These are phyloP conservation scores for Andrena hattorfiana DNA, from an alignment of 2,888 invertebrate species.

Conservation along the genomic window DNA sequence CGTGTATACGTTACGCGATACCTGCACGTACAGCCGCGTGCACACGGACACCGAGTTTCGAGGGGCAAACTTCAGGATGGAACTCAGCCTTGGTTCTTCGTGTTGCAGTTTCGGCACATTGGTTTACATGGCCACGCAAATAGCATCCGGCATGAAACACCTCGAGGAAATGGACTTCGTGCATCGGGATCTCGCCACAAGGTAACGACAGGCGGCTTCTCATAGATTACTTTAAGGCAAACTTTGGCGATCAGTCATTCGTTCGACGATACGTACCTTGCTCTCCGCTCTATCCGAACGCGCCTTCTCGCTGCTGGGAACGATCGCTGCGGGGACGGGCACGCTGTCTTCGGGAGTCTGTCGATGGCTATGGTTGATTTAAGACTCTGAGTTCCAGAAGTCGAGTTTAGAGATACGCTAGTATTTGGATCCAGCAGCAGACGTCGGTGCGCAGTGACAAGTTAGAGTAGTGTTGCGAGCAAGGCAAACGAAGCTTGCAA, in stretches of 20 bases:
- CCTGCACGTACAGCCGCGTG: not conserved
- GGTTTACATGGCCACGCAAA: slow-evolving; percentile 94
- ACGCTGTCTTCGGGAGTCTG: not conserved
- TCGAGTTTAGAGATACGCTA: not conserved
- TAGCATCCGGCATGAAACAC: slow-evolving; percentile 96
- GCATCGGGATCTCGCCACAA: slow-evolving; percentile 94
- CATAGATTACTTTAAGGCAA: slow-evolving; percentile 70
- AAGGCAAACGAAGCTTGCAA: no score
- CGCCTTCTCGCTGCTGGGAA: not conserved
- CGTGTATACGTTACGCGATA: slow-evolving; percentile 1
- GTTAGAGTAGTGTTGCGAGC: not conserved
- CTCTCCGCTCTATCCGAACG: not conserved
- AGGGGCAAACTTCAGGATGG: slow-evolving; percentile 63
- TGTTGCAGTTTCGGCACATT: slow-evolving; percentile 92
- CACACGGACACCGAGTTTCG: slow-evolving; percentile 40
- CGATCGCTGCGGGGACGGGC: not conserved
- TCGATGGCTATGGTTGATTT: not conserved
- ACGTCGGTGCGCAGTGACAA: not conserved
- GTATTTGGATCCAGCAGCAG: not conserved
- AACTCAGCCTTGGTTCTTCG: slow-evolving; percentile 69
- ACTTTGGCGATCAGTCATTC: slow-evolving; percentile 51
- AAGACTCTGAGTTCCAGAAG: not conserved
- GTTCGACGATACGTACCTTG: slow-evolving; percentile 13
- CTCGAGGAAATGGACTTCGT: slow-evolving; percentile 94
- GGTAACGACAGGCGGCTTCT: slow-evolving; percentile 85